A percentile compares a stretch with the other conserved stretches of the same genome.
These are phyloP conservation scores for Hydractinia echinata DNA, from an alignment of 30 jellyfish, hydroid and myxozoan genomes.

Conservation along the genomic window DNA sequence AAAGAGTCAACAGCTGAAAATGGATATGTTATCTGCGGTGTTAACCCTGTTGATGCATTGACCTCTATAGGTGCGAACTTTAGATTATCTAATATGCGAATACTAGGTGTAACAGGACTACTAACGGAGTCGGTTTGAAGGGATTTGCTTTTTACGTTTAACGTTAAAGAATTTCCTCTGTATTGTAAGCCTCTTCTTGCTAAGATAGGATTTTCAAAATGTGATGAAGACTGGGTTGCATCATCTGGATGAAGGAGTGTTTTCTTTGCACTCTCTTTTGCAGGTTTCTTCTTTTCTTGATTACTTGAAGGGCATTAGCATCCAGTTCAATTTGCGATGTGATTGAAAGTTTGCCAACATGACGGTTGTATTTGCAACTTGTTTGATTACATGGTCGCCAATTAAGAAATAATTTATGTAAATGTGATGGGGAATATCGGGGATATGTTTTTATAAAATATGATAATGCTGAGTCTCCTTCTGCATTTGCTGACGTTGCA, in stretches of 20 bases:
- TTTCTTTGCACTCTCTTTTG: constrained; percentile 1
- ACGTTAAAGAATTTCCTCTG: constrained; percentile 13
- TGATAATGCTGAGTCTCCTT: constrained; percentile 73
- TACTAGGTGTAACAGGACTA: constrained; percentile 36
- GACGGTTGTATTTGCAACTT: constrained; percentile 43
- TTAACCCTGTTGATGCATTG: constrained; percentile 20
- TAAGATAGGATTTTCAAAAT: constrained; percentile 20
- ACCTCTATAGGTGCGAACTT: constrained; percentile 33
- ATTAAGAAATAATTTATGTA: constrained; percentile 41
- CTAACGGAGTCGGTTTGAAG: background rate
- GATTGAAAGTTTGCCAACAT: constrained; percentile 36
- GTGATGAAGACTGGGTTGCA: background rate
- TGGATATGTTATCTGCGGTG: constrained; percentile 31
- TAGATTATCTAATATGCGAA: constrained; percentile 16
- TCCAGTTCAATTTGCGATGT: constrained; percentile 23
- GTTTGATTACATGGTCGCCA: constrained; percentile 49
- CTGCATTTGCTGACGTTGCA: constrained; percentile 40
- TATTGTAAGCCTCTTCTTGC: constrained; percentile 33
- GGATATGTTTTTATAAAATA: constrained; percentile 53
- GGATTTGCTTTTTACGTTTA: constrained; percentile 22
- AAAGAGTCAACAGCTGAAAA: background rate
- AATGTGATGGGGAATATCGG: constrained; percentile 44
- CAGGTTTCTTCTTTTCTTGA: background rate
- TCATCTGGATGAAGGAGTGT: background rate
- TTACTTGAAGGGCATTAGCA: background rate